Evolutionary conservation across 2,888 invertebrate genomes (phyloP).

Genomic region (Folsomia manolachei): DNA sequence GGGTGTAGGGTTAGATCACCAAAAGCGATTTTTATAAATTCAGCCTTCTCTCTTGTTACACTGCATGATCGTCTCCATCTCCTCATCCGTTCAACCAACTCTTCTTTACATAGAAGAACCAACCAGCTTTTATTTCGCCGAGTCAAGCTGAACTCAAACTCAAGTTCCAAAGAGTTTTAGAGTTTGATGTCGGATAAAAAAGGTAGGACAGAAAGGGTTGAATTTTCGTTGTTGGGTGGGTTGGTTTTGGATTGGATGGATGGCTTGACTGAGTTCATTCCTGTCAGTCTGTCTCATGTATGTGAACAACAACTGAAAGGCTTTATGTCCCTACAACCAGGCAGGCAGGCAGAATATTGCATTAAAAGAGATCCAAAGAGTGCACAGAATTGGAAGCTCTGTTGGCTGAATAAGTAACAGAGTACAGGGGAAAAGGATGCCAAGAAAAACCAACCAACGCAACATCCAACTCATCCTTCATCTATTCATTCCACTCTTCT

Average conservation of each 20-base stretch:
- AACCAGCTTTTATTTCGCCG: background rate
- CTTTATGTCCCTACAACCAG: no score
- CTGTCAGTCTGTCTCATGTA: slow-evolving; percentile 6
- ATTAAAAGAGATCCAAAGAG: slow-evolving; percentile 1
- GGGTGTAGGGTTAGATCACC: background rate
- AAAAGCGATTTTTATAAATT: background rate
- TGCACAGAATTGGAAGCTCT: background rate
- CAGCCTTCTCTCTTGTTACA: slow-evolving; percentile 2
- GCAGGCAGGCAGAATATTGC: background rate
- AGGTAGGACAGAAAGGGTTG: background rate
- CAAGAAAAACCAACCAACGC: background rate
- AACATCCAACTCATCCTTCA: no score
- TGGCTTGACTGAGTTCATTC: background rate
- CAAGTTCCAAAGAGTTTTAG: background rate
- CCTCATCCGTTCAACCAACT: background rate
- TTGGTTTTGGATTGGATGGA: background rate
- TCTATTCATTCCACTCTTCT: background rate
- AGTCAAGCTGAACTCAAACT: background rate
- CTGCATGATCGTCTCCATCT: background rate
- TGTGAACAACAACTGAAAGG: background rate
- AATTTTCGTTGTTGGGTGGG: background rate
- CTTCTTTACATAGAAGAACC: background rate
- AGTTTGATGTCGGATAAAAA: no score
- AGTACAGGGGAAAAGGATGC: background rate
- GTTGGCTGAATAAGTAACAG: background rate